Percentiles rank a stretch among this genome's conserved stretches.
Conservation (phyloP, 2,113 vertebrate genomes). For the Thryonomys swinderianus region DNA sequence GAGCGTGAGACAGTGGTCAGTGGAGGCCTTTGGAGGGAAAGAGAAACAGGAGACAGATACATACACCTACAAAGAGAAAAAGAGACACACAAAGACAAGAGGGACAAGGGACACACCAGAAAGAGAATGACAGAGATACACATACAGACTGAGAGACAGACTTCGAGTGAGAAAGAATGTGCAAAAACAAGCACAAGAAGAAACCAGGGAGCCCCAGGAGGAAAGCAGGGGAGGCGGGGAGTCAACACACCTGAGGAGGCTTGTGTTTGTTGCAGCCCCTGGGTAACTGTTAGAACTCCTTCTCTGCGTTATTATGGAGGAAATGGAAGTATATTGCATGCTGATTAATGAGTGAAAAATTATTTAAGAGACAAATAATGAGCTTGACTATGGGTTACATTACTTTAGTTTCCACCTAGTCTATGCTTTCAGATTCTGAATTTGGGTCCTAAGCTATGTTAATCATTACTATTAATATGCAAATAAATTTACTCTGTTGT, state of each 20-base stretch:
- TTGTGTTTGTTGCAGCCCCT: background rate
- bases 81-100: background rate
- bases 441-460: constrained; percentile 48
- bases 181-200: background rate
- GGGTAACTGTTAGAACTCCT: background rate
- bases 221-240: background rate
- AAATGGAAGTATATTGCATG: background rate
- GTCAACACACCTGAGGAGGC: background rate
- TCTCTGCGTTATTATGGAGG: background rate
- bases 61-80: background rate
- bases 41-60: background rate
- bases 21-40: no score
- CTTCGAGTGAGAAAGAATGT: background rate
- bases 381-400: constrained; percentile 33
- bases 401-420: constrained; percentile 43
- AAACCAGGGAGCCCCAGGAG: background rate
- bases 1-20: background rate
- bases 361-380: background rate
- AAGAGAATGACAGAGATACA: background rate
- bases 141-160: background rate
- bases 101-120: background rate
- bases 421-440: constrained; percentile 39
- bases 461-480: constrained; percentile 77
- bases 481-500: constrained; percentile 67
- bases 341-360: constrained; percentile 50